Conservation (phyloP, 2,113 vertebrate genomes). For the Paramormyrops kingsleyae region DNA sequence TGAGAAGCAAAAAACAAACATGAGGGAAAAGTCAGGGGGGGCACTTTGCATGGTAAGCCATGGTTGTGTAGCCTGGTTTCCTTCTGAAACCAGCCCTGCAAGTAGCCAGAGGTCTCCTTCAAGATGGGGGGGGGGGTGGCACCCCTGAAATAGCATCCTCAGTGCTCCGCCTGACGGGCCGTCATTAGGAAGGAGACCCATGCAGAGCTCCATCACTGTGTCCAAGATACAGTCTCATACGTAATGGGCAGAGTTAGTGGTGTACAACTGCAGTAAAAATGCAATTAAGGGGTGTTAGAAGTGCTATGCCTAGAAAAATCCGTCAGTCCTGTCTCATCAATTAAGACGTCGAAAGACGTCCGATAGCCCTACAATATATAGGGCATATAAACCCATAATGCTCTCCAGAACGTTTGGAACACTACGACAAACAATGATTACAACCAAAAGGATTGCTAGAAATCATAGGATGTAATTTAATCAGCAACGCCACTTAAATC, state of each 20-base stretch:
- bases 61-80: neutral
- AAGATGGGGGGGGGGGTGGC: neutral
- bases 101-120: neutral
- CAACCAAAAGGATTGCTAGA: neutral
- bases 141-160: neutral
- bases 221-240: slow-evolving; percentile 18
- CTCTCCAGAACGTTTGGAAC: neutral
- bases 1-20: neutral
- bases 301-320: slow-evolving; percentile 37
- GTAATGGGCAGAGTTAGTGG: slow-evolving; percentile 23
- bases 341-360: neutral
- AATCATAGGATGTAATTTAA: neutral
- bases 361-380: neutral
- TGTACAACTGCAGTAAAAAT: slow-evolving; percentile 33
- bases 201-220: neutral
- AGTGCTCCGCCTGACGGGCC: neutral
- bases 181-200: neutral
- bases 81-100: neutral
- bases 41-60: neutral
- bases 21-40: neutral
- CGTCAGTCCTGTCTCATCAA: slow-evolving; percentile 6
- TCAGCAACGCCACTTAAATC: neutral
- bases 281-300: slow-evolving; percentile 32
- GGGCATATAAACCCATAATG: neutral
- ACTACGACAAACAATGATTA: neutral